These are phyloP conservation scores for Tuta absoluta DNA, from an alignment of 2,888 invertebrate genomes.

Conservation along the genomic window DNA sequence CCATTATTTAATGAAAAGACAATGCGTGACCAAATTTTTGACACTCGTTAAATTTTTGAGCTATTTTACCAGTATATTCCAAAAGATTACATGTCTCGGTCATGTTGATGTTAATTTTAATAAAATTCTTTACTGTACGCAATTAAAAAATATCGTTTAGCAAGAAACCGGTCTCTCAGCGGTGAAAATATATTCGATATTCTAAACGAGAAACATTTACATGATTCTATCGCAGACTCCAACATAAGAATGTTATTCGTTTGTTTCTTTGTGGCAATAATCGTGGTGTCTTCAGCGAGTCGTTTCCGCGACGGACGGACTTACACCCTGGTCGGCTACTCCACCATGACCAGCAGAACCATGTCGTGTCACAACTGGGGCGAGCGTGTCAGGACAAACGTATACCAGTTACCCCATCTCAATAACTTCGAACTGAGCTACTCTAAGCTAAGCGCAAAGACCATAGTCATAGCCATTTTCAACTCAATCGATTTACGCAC, in stretches of 20 bases:
- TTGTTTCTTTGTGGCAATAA: not conserved
- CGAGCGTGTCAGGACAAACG: not conserved
- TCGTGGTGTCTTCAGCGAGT: not conserved
- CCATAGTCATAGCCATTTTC: constrained; percentile 1
- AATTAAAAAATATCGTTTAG: no score
- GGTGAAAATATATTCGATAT: no score
- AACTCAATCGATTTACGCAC: not conserved
- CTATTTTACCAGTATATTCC: no score
- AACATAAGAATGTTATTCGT: not conserved
- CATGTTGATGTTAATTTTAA: no score
- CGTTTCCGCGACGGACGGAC: not conserved
- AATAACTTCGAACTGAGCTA: not conserved
- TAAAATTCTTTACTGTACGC: no score
- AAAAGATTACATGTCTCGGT: no score
- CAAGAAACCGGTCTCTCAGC: no score
- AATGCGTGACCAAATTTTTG: not conserved
- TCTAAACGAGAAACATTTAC: no score
- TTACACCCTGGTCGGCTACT: not conserved
- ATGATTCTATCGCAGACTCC: no score
- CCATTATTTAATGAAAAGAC: not conserved
- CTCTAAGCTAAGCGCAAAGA: not conserved
- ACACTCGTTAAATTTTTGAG: no score
- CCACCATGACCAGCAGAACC: not conserved
- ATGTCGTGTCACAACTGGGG: constrained; percentile 12
- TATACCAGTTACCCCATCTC: not conserved